A percentile compares a stretch with the other conserved stretches of the same genome.
Conservation (phyloP, 2,797 vertebrate species). For the Anas bernieri region DNA sequence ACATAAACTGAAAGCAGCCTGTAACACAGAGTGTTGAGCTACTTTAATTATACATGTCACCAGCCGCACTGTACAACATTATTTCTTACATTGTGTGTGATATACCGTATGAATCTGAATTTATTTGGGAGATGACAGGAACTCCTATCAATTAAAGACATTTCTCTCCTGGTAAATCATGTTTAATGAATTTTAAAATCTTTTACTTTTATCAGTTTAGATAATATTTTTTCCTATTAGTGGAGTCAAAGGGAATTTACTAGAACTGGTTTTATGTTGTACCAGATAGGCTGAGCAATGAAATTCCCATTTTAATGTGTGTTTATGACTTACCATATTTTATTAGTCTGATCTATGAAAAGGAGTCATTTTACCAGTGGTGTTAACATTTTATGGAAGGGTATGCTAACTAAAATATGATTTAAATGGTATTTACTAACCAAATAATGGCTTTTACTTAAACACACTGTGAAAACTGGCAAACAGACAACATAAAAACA, state of each 20-base stretch:
- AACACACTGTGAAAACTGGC: constrained; percentile 76
- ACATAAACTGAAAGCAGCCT: neutral
- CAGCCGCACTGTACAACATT: neutral
- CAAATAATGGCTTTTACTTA: constrained; percentile 76
- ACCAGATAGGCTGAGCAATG: constrained; percentile 65
- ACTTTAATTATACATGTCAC: neutral
- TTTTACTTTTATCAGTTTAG: constrained; percentile 37
- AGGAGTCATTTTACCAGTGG: constrained; percentile 61
- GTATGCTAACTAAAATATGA: constrained; percentile 72
- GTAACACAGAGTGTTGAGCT: neutral
- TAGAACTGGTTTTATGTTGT: constrained; percentile 52
- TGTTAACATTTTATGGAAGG: constrained; percentile 59
- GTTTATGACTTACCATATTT: constrained; percentile 77
- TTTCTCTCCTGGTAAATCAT: neutral
- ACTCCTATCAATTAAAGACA: neutral
- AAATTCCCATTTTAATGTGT: constrained; percentile 76
- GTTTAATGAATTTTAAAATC: neutral
- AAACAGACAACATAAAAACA: constrained; percentile 65
- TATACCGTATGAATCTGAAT: neutral
- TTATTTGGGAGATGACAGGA: neutral
- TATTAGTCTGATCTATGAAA: constrained; percentile 74
- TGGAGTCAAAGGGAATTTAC: constrained; percentile 45
- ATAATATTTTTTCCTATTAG: constrained; percentile 39
- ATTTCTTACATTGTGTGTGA: neutral
- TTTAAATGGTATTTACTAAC: constrained; percentile 79